Percentiles rank a stretch among this genome's conserved stretches.
Evolutionary conservation across 2,888 invertebrate genomes (phyloP).

Genomic region (Acanthosoma haemorrhoidale): DNA sequence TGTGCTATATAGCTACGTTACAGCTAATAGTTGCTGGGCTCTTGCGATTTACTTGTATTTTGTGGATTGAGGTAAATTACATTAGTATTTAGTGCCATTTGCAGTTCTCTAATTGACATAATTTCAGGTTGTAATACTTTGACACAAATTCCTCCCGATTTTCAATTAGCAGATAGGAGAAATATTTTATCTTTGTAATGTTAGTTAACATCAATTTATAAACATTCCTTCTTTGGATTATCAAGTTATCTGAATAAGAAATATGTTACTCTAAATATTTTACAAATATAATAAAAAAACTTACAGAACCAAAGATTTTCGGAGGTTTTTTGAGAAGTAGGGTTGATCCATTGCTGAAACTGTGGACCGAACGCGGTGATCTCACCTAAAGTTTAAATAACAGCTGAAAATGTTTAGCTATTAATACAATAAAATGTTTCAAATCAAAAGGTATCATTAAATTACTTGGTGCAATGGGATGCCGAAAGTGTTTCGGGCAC

Average conservation of each 20-base stretch:
- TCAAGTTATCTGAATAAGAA: neutral
- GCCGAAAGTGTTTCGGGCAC: neutral
- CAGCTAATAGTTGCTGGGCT: no score
- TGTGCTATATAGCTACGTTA: no score
- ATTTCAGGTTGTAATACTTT: no score
- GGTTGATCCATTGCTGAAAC: constrained; percentile 3
- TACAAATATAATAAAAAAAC: neutral
- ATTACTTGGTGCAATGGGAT: constrained; percentile 13
- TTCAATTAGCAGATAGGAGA: no score
- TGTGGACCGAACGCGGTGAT: neutral
- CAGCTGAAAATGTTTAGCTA: constrained; percentile 14
- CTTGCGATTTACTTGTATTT: no score
- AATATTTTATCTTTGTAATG: no score
- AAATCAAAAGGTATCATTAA: neutral
- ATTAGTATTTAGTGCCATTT: no score
- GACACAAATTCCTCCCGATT: no score
- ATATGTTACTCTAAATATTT: neutral
- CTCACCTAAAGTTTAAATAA: neutral
- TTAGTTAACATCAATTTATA: neutral
- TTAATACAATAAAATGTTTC: neutral
- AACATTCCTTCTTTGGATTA: no score
- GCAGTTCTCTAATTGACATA: no score
- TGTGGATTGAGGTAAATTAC: no score
- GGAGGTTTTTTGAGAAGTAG: neutral
- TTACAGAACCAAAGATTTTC: constrained; percentile 4